Base-by-base conservation (phyloP, 2,797 vertebrate genomes). In the Mormyrops attenuatus region DNA sequence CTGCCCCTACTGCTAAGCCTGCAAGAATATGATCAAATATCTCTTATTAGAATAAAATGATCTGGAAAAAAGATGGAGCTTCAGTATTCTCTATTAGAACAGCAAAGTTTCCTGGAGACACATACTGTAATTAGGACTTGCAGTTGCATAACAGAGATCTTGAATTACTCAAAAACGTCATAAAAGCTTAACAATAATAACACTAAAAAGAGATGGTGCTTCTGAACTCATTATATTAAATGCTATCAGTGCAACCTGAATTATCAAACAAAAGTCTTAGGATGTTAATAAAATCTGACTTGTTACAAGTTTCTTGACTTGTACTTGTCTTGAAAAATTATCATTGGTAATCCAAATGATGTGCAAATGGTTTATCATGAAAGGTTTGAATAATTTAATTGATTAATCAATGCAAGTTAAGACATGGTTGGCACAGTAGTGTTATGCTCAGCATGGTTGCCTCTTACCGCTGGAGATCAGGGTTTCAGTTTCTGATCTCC, bases 1-100 rank as follows among this genome's bases (percentile, higher is more conserved):
- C 26, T 26, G 49, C 9, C 49, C 85, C n/a, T 53, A 15, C 20
- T 57, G 30, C 50, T 41, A 38, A 50, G 30, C 15, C 26, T 38
- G 85, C 15, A 53, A 38, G 15, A 60, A 85, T 52, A 53, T 87
- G 38, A 60, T 87, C 50, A 87, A 60, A 57, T 57, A 87, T 57
- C 85, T 34, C 5, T 38, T 87, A 87, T 87, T 87, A 38, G 3
- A 87, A 87, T 60, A 38, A 87, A 87, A 87, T 87, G 44, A 60
- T 53, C 85, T 87, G 53, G 53, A n/a, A 87, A 22, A 57, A 41
- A 20, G 0, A 87, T 87, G 26, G 17, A 30, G 44, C 11, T 57
- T 57, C 34, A 38, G 50, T 55, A 53, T 52, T 87, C 53, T 87
- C 26, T 20, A n/a, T 85, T 52, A 60, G 30, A 38, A 87, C 26